A percentile compares a stretch with the other conserved stretches of the same genome.
Evolutionary conservation across 2,888 invertebrate genomes (phyloP).

Genomic region (Xestoiulus laeticollis): DNA sequence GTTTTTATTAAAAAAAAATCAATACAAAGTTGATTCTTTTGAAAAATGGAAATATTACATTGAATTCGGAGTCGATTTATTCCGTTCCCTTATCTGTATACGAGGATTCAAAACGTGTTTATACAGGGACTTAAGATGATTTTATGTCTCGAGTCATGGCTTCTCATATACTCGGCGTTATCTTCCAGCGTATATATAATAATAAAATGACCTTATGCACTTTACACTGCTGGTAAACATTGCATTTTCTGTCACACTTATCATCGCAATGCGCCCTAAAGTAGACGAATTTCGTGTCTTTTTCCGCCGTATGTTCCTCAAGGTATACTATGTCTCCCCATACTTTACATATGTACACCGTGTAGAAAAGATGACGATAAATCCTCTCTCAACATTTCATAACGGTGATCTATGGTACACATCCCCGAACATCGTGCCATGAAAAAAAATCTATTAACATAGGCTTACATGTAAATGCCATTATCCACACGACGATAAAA

Average conservation of each 20-base stretch:
- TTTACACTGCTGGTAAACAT: slow-evolving; percentile 31
- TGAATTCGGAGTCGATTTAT: slow-evolving; percentile 21
- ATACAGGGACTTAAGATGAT: slow-evolving; percentile 33
- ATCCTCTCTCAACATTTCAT: slow-evolving; percentile 37
- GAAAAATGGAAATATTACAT: slow-evolving; percentile 34
- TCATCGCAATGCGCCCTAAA: slow-evolving; percentile 16
- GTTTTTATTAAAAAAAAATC: slow-evolving; percentile 4
- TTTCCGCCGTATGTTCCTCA: background rate
- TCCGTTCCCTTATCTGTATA: background rate
- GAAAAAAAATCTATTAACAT: slow-evolving; percentile 16
- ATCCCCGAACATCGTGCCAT: slow-evolving; percentile 17
- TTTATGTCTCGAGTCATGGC: background rate
- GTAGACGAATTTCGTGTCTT: slow-evolving; percentile 23
- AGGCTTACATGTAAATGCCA: slow-evolving; percentile 29
- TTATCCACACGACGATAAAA: background rate
- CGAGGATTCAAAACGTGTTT: slow-evolving; percentile 15
- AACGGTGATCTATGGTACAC: slow-evolving; percentile 34
- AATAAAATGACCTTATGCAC: slow-evolving; percentile 24
- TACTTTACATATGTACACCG: slow-evolving; percentile 32
- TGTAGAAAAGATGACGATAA: background rate
- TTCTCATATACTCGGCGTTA: background rate
- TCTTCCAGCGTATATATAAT: background rate
- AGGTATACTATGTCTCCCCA: background rate
- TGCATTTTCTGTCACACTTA: slow-evolving; percentile 37
- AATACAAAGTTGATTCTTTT: slow-evolving; percentile 28